A percentile compares a stretch with the other conserved stretches of the same genome.
These are phyloP conservation scores for Trogon melanurus DNA, from an alignment of 2,113 vertebrate species.

Conservation along the genomic window DNA sequence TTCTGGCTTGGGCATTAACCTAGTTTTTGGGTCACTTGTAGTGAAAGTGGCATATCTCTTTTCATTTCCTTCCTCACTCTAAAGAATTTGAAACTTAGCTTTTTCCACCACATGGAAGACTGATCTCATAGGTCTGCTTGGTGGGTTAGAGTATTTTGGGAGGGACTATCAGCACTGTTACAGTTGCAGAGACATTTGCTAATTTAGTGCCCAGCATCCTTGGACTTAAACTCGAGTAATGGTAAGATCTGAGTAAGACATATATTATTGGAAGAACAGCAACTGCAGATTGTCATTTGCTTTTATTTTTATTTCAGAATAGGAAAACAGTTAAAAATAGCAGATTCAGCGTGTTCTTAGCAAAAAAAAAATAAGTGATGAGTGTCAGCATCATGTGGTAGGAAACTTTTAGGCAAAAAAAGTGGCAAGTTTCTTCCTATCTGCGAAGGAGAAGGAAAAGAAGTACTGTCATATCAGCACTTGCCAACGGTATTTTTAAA, in stretches of 20 bases:
- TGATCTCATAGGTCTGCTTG: background rate
- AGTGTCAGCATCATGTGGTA: conserved; percentile 37
- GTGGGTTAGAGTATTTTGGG: background rate
- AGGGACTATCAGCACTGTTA: background rate
- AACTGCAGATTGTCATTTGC: background rate
- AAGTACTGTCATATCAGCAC: conserved; percentile 51
- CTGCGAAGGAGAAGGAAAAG: conserved; percentile 39
- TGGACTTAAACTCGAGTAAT: background rate
- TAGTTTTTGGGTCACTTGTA: background rate
- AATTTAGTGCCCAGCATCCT: background rate
- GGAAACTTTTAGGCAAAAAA: conserved; percentile 28
- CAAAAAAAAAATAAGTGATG: background rate
- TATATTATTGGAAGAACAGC: background rate
- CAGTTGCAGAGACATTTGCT: background rate
- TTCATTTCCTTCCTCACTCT: background rate
- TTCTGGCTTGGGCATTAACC: background rate
- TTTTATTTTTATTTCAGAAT: background rate
- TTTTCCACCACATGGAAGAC: background rate
- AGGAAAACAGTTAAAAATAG: background rate
- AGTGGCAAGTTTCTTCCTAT: background rate
- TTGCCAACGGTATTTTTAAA: conserved; percentile 42
- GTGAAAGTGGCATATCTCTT: background rate
- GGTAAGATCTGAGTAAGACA: background rate
- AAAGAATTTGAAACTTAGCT: background rate
- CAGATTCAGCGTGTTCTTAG: background rate